Evolutionary conservation across 2,113 vertebrate species (phyloP).

Genomic region (Bombycilla garrulus): DNA sequence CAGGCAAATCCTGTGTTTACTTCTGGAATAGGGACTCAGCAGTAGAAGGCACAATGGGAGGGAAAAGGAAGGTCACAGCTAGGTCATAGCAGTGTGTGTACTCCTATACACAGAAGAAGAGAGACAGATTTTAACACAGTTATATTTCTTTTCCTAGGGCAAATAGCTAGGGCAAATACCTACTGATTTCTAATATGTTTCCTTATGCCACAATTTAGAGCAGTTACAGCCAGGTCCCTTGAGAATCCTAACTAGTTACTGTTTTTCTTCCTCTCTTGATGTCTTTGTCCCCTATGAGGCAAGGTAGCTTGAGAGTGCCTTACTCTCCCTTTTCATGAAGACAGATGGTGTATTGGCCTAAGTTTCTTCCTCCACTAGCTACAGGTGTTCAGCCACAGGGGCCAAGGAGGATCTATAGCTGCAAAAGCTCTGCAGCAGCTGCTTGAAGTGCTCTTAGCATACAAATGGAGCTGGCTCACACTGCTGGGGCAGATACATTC

Average conservation of each 20-base stretch:
- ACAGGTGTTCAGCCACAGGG: neutral
- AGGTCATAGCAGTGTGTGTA: neutral
- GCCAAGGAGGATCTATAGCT: neutral
- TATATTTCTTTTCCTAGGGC: neutral
- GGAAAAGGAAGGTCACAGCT: neutral
- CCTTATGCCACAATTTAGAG: neutral
- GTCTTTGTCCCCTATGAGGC: neutral
- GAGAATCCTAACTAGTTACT: neutral
- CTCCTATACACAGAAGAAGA: neutral
- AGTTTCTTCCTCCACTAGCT: neutral
- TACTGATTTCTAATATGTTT: neutral
- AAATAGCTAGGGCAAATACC: neutral
- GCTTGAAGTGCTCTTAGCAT: neutral
- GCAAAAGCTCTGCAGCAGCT: neutral
- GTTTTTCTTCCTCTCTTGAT: neutral
- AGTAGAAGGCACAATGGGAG: neutral
- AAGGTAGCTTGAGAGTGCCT: neutral
- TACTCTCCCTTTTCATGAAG: neutral
- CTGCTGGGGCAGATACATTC: neutral
- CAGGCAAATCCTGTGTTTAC: neutral
- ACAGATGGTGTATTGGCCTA: neutral
- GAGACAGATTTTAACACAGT: neutral
- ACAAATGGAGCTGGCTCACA: neutral
- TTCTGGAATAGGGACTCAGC: neutral
- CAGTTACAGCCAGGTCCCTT: neutral